Percentiles rank a stretch among this genome's conserved stretches.
Conservation (phyloP, 2,113 vertebrate species). For the Diadophis punctatus region DNA sequence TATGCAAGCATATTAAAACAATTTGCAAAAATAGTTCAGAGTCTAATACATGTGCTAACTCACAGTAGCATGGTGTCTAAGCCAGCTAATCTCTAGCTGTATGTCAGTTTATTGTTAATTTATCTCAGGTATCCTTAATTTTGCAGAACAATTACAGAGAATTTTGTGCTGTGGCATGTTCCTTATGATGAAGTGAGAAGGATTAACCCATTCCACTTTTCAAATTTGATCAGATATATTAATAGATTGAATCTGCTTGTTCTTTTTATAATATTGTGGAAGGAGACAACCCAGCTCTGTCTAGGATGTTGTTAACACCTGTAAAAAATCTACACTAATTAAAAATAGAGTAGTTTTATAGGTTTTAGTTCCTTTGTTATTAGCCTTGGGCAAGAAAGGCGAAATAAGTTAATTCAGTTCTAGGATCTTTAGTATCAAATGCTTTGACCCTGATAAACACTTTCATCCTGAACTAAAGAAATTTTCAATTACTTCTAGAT, state of each 20-base stretch:
- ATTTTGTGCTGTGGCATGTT: constrained; percentile 1
- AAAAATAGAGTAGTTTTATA: constrained; percentile 27
- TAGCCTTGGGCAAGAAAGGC: constrained; percentile 4
- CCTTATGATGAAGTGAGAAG: not conserved
- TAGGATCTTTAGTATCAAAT: constrained; percentile 41
- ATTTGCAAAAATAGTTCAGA: constrained; percentile 54
- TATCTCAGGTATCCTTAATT: constrained; percentile 24
- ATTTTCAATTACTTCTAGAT: constrained; percentile 68
- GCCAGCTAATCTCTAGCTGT: constrained; percentile 31
- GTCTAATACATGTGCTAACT: constrained; percentile 54
- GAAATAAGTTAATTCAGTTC: constrained; percentile 45
- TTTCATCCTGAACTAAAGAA: constrained; percentile 55
- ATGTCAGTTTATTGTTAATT: constrained; percentile 31
- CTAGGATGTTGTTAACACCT: not conserved
- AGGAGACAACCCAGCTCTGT: constrained; percentile 22
- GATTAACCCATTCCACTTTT: not conserved
- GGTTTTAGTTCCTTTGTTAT: constrained; percentile 35
- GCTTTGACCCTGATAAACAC: constrained; percentile 62
- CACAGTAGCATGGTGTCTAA: constrained; percentile 33
- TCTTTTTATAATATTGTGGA: not conserved
- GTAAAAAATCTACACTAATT: constrained; percentile 36
- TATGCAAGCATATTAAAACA: constrained; percentile 66
- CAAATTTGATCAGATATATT: constrained; percentile 8
- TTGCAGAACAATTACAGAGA: constrained; percentile 28
- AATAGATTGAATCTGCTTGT: constrained; percentile 21